Evolutionary conservation across 2,888 invertebrate genomes (phyloP), one percentile per base, ranked within the genome.

Genomic region (Acrocera orbiculus): DNA sequence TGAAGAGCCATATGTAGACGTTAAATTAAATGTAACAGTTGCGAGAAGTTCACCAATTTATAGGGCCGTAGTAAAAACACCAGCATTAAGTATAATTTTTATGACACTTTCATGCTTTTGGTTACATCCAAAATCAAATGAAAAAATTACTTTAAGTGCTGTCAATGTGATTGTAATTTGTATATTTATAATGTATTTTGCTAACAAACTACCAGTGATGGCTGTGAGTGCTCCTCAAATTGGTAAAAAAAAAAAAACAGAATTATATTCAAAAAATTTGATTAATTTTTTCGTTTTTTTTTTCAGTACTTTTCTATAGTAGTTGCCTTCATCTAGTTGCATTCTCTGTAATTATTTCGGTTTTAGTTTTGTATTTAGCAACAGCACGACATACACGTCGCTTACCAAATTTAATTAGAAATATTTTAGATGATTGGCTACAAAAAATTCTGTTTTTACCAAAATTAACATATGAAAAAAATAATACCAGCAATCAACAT

Each of bases 81-180:
- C 76, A 3, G 70, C 71, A 2, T 43, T 56, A 62, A 73, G 70
- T 34, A 65, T 76, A 34, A 64, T 73, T 4, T 48, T 72, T 11
- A 47, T 76, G 46, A 70, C 69, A 1, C 54, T 77, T 27, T 53
- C 68, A 11, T 62, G 63, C 3, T 77, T 76, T 51, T 69, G 69
- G 66, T 47, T 73, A 27, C 70, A 72, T 6, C 67, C 71, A 1
- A 63, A 66, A 42, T 63, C 69, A 25, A 67, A 66, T 11, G 70
- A 70, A 47, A 71, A 71, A 49, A 58, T 72, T 25, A 52, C 65
- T 11, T 44, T 71, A 16, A 67, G 65, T 39, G 65, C 65, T 10
- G 58, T 64, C 35, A 65, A 64, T 15, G 58, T 66, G 4, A 47
- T 72, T 10, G 63, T 71, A 26, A 64, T 68, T 26, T 61, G 61